These are phyloP conservation scores for Exephanes ischioxanthus DNA, from an alignment of 2,888 invertebrate species.

Conservation along the genomic window DNA sequence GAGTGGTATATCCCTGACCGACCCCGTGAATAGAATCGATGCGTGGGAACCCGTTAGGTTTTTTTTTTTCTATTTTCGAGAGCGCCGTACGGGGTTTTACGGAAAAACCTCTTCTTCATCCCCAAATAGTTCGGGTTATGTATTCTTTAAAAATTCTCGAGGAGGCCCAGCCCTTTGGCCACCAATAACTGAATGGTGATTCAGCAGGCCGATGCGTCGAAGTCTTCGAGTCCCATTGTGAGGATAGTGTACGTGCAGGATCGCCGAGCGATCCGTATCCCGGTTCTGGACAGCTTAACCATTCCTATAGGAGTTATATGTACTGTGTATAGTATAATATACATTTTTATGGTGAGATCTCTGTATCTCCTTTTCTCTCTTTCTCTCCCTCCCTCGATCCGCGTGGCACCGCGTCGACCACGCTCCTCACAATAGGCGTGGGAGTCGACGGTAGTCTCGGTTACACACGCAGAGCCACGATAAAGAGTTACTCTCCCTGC, in stretches of 20 bases:
- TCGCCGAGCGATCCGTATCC: conserved; percentile 63
- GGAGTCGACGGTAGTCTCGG: conserved; percentile 81
- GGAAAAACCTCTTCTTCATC: conserved; percentile 68
- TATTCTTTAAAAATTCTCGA: conserved; percentile 72
- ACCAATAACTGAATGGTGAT: conserved; percentile 79
- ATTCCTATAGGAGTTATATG: conserved; percentile 45
- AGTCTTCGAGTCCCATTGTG: conserved; percentile 72
- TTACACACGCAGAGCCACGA: conserved; percentile 75
- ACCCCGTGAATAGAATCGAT: conserved; percentile 68
- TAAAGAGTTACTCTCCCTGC: conserved; percentile 76
- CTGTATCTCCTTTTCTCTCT: conserved; percentile 18
- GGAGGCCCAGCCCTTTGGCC: conserved; percentile 77
- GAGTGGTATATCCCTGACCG: conserved; percentile 54
- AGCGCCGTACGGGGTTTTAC: conserved; percentile 63
- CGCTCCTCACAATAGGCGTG: conserved; percentile 81
- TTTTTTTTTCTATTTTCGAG: conserved; percentile 55
- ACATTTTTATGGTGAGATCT: conserved; percentile 63
- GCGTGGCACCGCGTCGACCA: conserved; percentile 70
- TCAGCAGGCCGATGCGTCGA: conserved; percentile 69
- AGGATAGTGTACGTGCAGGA: conserved; percentile 41
- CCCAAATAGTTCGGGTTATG: conserved; percentile 55
- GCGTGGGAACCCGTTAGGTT: conserved; percentile 78
- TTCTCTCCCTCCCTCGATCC: conserved; percentile 52
- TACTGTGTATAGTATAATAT: conserved; percentile 39
- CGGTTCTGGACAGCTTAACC: conserved; percentile 63